Base-by-base conservation (phyloP, 2,113 vertebrate genomes). In the Regulus satrapa region DNA sequence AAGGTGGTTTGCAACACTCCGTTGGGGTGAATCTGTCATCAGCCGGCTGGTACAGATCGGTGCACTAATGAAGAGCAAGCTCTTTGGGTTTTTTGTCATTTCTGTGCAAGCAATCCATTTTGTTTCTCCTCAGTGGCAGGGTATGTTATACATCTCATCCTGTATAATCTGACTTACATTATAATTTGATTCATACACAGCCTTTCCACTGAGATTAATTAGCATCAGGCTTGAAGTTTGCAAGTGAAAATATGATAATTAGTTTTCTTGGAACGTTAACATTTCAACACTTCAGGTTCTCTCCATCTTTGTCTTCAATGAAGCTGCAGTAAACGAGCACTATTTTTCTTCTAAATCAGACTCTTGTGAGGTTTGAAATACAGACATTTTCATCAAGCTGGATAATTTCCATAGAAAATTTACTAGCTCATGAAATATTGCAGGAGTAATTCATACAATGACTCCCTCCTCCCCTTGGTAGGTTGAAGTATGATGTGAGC, bases 1-100 rank as follows among this genome's bases (percentile, higher is more conserved):
- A 98, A 98, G 98, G 98, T 98, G 98, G 96, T 97, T 98, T 98
- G 95, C 97, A 98, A 95, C 95, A 97, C 97, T 97, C 97, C 90
- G 6, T 96, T 95, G 96, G 97, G 95, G 96, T 91, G 96, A 98
- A 98, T 97, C 97, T 98, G 98, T 98, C 97, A 97, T 97, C 96
- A 97, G 96, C 96, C 2, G 95, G 96, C 95, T 96, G 94, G 95
- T 97, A 92, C 97, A 97, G 98, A 98, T 97, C 29, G 52, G 91
- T 92, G 90, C 92, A 86, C 92, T 98, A 98, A 98, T 98, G 98
- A 98, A 97, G 97, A 98, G 84, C 73, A 91, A 95, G 85, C 56
- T 91, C 81, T 85, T 84, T 34, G 61, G 36, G 40, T 94, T 94
- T 92, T 87, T 85, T 92, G 80, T 93, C 88, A 67, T 81, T 76